These are phyloP conservation scores for Pomatostomus ruficeps DNA, from an alignment of 2,113 vertebrate species.

Conservation along the genomic window DNA sequence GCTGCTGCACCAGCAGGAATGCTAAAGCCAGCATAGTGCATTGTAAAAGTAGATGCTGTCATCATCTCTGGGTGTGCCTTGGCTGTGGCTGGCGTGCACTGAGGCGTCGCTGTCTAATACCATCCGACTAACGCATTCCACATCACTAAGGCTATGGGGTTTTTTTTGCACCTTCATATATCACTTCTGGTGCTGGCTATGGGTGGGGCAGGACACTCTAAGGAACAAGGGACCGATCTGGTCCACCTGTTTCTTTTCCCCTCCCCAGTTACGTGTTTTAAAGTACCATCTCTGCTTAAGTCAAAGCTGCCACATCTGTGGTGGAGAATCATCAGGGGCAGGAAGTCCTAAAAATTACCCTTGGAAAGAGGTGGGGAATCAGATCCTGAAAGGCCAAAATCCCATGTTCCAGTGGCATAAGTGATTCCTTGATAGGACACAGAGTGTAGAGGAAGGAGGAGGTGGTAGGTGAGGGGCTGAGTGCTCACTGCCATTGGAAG, in stretches of 20 bases:
- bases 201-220: background rate
- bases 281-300: background rate
- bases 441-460: background rate
- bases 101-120: background rate
- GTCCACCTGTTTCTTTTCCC: background rate
- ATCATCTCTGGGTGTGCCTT: background rate
- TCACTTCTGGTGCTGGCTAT: background rate
- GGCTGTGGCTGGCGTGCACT: background rate
- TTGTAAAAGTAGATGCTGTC: slow-evolving; percentile 3
- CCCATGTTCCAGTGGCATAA: background rate
- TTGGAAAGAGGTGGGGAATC: background rate
- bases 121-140: background rate
- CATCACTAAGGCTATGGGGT: background rate
- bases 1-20: background rate
- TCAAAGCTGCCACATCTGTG: background rate
- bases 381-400: background rate
- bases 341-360: background rate
- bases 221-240: background rate
- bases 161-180: background rate
- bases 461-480: background rate
- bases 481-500: background rate
- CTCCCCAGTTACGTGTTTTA: background rate
- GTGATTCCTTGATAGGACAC: background rate
- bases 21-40: background rate
- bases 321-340: background rate